Evolutionary conservation across 2,888 invertebrate species (phyloP).

Genomic region (Calliopum simillimum): DNA sequence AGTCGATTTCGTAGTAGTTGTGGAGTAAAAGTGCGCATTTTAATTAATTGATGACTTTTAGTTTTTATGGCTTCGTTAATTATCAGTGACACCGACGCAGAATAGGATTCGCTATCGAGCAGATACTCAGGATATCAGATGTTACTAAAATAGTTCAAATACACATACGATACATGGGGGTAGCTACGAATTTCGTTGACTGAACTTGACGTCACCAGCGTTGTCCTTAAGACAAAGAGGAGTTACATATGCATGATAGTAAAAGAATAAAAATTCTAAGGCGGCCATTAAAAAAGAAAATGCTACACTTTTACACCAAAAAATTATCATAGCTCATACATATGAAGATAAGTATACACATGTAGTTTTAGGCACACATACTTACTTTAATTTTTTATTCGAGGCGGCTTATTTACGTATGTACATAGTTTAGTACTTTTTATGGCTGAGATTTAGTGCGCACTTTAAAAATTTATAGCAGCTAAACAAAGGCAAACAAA

Average conservation of each 20-base stretch:
- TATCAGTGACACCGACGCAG: conserved; percentile 38
- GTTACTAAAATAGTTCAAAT: background rate
- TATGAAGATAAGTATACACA: too few relatives aligned
- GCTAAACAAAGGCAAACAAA: conserved; percentile 4
- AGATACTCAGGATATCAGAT: conserved; percentile 9
- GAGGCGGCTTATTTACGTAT: background rate
- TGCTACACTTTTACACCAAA: too few relatives aligned
- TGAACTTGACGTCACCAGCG: too few relatives aligned
- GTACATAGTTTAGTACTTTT: background rate
- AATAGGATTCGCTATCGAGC: background rate
- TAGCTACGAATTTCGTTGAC: too few relatives aligned
- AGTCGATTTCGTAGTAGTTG: background rate
- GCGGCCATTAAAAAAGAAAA: too few relatives aligned
- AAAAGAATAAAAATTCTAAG: too few relatives aligned
- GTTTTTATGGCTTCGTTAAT: conserved; percentile 64
- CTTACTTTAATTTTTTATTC: too few relatives aligned
- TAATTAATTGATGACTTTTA: conserved; percentile 60
- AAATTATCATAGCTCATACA: too few relatives aligned
- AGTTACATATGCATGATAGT: too few relatives aligned
- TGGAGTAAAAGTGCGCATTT: conserved; percentile 50
- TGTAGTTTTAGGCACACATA: too few relatives aligned
- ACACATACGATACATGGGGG: too few relatives aligned
- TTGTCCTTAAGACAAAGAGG: too few relatives aligned
- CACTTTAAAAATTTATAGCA: conserved; percentile 25
- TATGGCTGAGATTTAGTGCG: conserved; percentile 13